Evolutionary conservation across 2,888 invertebrate species (phyloP).

Genomic region (Lithosia quadra): DNA sequence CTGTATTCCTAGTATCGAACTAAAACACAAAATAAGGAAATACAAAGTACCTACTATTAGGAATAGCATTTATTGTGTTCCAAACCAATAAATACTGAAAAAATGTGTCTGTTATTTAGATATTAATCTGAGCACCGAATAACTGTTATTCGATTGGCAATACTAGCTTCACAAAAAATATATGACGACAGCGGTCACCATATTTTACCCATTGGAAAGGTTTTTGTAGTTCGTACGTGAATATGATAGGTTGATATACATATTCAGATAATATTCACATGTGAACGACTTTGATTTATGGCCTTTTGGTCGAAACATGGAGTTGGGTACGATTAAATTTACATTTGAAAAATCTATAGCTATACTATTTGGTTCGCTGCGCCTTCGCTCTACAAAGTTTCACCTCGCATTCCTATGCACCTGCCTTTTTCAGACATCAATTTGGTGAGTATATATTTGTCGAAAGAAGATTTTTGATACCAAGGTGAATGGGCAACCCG

Average conservation of each 20-base stretch:
- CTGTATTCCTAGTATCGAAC: too few species aligned
- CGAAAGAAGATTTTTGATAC: too few species aligned
- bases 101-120: slow-evolving; percentile 17
- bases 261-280: slow-evolving; percentile 20
- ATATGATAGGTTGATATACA: slow-evolving; percentile 7
- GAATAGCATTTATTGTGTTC: background rate
- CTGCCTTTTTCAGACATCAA: too few species aligned
- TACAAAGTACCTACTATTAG: too few species aligned
- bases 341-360: background rate
- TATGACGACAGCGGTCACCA: slow-evolving; percentile 23
- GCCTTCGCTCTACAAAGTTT: too few species aligned
- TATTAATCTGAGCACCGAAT: slow-evolving; percentile 27
- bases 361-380: too few species aligned
- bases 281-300: slow-evolving; percentile 8
- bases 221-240: slow-evolving; percentile 20
- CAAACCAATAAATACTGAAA: slow-evolving; percentile 6
- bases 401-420: too few species aligned
- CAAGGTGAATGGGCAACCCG: too few species aligned
- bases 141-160: slow-evolving; percentile 35
- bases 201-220: slow-evolving; percentile 31
- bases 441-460: too few species aligned
- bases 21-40: too few species aligned
- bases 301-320: background rate
- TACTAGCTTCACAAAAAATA: slow-evolving; percentile 31
- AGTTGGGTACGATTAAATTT: background rate